phyloP scores from a whole-genome alignment of 2,113 vertebrate species.

The Pteropus alecto region DNA sequence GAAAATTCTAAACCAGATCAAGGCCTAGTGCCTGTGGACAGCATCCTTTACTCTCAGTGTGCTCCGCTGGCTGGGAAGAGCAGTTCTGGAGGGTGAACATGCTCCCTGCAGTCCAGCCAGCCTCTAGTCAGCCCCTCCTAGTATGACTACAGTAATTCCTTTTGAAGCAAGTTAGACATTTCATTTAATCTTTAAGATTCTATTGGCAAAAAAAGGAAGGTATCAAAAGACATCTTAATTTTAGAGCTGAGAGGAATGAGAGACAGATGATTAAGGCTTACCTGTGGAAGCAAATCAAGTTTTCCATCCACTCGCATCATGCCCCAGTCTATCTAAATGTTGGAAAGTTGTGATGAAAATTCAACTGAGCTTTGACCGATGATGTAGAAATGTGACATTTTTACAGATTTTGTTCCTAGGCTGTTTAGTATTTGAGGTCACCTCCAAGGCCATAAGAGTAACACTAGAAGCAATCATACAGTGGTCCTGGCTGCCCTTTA shows the following conservation, averaged over 20 bases:
- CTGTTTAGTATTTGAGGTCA: not conserved
- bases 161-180: not conserved
- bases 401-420: not conserved
- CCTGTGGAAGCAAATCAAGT: not conserved
- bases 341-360: not conserved
- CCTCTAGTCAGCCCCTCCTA: not conserved
- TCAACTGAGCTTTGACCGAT: not conserved
- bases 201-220: not conserved
- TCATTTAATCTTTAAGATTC: not conserved
- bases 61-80: not conserved
- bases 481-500: rapidly evolving
- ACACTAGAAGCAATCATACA: rapidly evolving
- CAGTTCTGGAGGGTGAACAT: not conserved
- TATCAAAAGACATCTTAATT: not conserved
- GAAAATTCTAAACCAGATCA: not conserved
- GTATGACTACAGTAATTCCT: not conserved
- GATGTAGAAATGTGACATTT: not conserved
- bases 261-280: not conserved
- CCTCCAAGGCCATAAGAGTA: not conserved
- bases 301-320: not conserved
- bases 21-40: not conserved
- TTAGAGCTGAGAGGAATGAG: not conserved
- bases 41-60: rapidly evolving
- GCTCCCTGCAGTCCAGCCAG: not conserved
- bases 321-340: not conserved